Conservation (phyloP, 2,113 vertebrate genomes). For the Smithornis capensis region DNA sequence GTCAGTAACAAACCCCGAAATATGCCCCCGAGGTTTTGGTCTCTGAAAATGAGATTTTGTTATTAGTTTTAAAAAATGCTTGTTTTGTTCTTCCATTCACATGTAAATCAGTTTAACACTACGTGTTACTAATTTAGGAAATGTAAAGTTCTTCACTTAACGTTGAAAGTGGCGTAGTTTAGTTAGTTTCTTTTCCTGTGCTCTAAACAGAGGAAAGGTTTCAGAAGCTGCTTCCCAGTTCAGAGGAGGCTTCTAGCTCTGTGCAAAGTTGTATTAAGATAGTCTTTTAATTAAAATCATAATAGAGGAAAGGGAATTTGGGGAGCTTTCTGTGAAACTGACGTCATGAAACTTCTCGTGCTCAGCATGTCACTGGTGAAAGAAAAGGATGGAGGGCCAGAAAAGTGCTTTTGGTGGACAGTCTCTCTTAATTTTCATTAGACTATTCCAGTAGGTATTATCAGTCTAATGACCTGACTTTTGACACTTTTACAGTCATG, state of each 20-base stretch:
- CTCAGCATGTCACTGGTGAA: not conserved
- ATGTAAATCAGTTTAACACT: not conserved
- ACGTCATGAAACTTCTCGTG: not conserved
- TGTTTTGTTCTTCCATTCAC: not conserved
- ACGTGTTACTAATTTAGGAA: not conserved
- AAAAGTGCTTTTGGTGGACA: not conserved
- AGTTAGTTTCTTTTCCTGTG: not conserved
- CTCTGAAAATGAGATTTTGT: not conserved
- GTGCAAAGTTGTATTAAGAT: not conserved
- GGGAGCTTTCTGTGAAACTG: not conserved
- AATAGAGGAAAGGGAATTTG: not conserved
- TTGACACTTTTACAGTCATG: not conserved
- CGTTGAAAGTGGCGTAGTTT: rapidly evolving
- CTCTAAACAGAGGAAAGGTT: not conserved
- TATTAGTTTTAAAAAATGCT: rapidly evolving
- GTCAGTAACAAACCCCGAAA: not conserved
- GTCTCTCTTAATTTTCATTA: not conserved
- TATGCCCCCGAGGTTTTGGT: not conserved
- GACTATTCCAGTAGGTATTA: rapidly evolving
- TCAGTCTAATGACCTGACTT: not conserved
- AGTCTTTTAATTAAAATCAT: not conserved
- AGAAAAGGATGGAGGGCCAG: not conserved
- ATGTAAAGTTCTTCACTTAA: not conserved
- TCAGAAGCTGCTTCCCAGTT: not conserved
- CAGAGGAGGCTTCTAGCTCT: not conserved